Conservation (phyloP, 2,797 vertebrate genomes). For the Thunnus albacares region DNA sequence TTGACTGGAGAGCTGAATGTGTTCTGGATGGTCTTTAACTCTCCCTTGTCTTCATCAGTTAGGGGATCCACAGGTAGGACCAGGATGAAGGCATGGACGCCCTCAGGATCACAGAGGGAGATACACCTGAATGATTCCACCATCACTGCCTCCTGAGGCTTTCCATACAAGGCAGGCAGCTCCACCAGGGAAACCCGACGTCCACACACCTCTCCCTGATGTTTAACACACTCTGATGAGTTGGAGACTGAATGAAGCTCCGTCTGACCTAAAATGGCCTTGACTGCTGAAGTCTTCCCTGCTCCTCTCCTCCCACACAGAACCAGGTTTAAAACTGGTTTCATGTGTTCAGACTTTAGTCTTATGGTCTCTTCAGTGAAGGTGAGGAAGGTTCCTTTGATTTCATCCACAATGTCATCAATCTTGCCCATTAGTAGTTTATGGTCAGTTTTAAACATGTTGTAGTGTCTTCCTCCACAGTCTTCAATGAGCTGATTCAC, state of each 20-base stretch:
- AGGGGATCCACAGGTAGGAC: too few species aligned
- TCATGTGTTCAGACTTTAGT: neutral
- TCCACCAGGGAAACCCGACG: neutral
- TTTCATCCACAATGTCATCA: neutral
- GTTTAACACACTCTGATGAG: neutral
- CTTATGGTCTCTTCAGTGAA: neutral
- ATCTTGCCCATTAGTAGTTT: slow-evolving; percentile 3
- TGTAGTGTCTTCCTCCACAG: neutral
- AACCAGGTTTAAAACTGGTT: slow-evolving; percentile 7
- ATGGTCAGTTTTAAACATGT: neutral
- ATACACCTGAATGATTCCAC: neutral
- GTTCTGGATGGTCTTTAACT: too few species aligned
- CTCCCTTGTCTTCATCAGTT: too few species aligned
- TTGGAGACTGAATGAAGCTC: neutral
- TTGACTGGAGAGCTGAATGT: too few species aligned
- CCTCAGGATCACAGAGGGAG: neutral
- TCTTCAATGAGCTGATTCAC: neutral
- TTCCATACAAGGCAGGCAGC: neutral
- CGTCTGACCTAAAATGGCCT: neutral
- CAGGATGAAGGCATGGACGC: too few species aligned
- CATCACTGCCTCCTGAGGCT: neutral
- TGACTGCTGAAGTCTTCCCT: neutral
- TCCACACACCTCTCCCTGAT: neutral
- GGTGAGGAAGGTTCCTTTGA: neutral
- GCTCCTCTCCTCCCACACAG: neutral